Conservation (phyloP, 1,140 invertebrate species). For the Diorhabda sublineata region DNA sequence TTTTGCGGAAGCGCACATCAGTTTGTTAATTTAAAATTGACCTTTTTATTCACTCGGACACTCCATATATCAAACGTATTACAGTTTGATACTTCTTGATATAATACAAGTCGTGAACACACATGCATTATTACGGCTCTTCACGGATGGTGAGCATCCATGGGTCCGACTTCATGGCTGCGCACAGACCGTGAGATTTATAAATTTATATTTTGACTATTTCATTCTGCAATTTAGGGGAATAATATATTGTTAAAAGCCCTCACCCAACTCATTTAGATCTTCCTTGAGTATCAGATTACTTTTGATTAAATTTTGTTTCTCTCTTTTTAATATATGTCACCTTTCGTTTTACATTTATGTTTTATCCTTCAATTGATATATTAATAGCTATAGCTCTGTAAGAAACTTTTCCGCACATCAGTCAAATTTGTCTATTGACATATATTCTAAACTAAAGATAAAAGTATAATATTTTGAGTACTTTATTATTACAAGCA, state of each 20-base stretch:
- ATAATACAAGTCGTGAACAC: slow-evolving; percentile 41
- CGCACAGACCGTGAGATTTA: slow-evolving; percentile 43
- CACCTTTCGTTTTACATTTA: too few species aligned
- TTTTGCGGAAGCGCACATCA: background rate
- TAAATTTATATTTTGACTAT: slow-evolving; percentile 47
- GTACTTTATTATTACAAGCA: too few species aligned
- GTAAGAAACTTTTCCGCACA: too few species aligned
- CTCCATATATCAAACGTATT: slow-evolving; percentile 11
- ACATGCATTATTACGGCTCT: slow-evolving; percentile 40
- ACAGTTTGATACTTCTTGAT: slow-evolving; percentile 14
- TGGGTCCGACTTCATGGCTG: slow-evolving; percentile 28
- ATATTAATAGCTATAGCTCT: too few species aligned
- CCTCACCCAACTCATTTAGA: slow-evolving; percentile 11
- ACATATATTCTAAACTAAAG: too few species aligned
- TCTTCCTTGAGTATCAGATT: slow-evolving; percentile 25
- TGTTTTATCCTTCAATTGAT: too few species aligned
- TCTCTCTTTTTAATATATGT: background rate
- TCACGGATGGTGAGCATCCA: slow-evolving; percentile 40
- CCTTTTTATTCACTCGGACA: background rate
- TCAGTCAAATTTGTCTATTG: too few species aligned
- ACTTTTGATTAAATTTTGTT: slow-evolving; percentile 21
- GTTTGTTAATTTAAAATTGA: background rate
- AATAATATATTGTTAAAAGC: slow-evolving; percentile 34
- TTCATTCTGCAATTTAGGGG: slow-evolving; percentile 40
- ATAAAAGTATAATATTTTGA: too few species aligned